Percentiles rank a stretch among this genome's conserved stretches.
phyloP scores from a whole-genome alignment of 2,113 vertebrate genomes.

The Montifringilla adamsi region DNA sequence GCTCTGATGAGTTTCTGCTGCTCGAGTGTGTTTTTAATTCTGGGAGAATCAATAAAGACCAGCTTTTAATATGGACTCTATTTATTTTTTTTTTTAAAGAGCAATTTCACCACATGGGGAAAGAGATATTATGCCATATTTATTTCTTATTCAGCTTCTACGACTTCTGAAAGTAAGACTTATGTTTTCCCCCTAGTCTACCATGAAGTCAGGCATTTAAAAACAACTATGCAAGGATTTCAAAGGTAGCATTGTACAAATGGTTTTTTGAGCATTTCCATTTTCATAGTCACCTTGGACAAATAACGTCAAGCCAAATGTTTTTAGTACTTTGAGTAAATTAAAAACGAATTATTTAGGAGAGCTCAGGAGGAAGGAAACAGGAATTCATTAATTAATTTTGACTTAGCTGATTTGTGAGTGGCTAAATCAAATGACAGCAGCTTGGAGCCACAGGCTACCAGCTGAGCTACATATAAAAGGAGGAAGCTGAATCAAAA shows the following conservation, averaged over 20 bases:
- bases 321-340: slow-evolving; percentile 17
- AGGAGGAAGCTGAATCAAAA: neutral
- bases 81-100: neutral
- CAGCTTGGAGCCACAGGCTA: slow-evolving; percentile 40
- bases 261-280: neutral
- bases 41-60: neutral
- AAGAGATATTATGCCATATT: neutral
- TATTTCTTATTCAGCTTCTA: neutral
- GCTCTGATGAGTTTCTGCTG: neutral
- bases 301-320: slow-evolving; percentile 39
- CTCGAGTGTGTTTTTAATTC: neutral
- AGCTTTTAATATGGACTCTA: neutral
- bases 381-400: slow-evolving; percentile 55
- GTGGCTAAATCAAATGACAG: slow-evolving; percentile 55
- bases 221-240: neutral
- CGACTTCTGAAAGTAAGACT: neutral
- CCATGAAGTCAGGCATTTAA: neutral
- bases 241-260: neutral
- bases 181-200: neutral
- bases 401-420: slow-evolving; percentile 52
- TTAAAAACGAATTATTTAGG: slow-evolving; percentile 51
- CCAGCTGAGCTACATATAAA: neutral
- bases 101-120: neutral
- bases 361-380: slow-evolving; percentile 18
- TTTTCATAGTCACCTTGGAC: slow-evolving; percentile 31